Base-by-base conservation (phyloP, 2,888 invertebrate species). In the Thyatira batis region DNA sequence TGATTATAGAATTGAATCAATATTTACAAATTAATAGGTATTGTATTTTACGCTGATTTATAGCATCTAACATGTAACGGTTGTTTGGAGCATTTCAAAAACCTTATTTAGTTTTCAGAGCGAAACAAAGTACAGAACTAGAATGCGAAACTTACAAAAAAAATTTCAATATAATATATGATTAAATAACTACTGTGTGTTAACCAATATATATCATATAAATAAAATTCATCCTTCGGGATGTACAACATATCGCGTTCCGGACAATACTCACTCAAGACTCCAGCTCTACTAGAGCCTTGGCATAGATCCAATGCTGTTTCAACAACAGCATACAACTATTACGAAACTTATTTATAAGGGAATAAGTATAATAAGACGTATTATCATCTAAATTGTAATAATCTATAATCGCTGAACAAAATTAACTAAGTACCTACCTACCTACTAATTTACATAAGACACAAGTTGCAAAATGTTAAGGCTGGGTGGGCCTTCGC, bases 291-390 rank as follows among this genome's bases (percentile, higher is more conserved):
- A 68, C 60, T 62, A 68, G 65, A 76, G 60, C 61, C 61, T 75
- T 82, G 80, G 82, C 81, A 65, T 55, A 51, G 23, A 54, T 73
- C 81, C 81, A 82, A 76, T 66, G 55, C 63, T 62, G 66, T 69
- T 69, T 71, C 67, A 72, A 63, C 65, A 57, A 65, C 56, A 63
- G 52, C 52, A 58, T 64, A 67, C 63, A 63, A 63, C 64, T 70
- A 75, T 73, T 73, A 73, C 67, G 65, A 74, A 73, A 74, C 65
- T 57, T 63, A 63, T 68, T 55, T 52, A 56, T 55, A 60, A 57
- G 52, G 54, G 55, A 61, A 67, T 63, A 61, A 60, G 61, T 66
- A 63, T 61, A 61, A 49, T 20, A 52, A 51, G 51, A 30, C 23
- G 33, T 49, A 28, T 50, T 55, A 43, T 27, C n/a, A n/a, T n/a